Evolutionary conservation across 2,888 invertebrate species (phyloP).

Genomic region (Tinea pellionella): DNA sequence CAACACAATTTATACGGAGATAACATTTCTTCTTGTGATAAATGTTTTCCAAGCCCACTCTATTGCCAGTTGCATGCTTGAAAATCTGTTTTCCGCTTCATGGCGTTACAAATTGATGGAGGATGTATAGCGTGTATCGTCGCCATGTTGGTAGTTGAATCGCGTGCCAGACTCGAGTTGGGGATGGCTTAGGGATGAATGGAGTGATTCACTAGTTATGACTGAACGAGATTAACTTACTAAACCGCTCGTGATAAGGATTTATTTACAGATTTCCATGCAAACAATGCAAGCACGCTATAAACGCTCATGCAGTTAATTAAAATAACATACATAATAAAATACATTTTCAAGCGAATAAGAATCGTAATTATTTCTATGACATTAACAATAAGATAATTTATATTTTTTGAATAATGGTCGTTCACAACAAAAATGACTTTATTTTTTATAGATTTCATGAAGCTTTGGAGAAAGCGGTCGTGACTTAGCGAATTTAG

Average conservation of each 20-base stretch:
- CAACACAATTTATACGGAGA: too few relatives aligned
- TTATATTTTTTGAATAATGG: too few relatives aligned
- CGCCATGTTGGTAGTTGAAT: not conserved
- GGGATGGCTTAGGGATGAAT: not conserved
- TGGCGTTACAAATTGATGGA: slow-evolving; percentile 7
- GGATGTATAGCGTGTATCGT: not conserved
- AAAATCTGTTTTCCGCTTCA: slow-evolving; percentile 7
- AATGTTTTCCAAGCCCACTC: not conserved
- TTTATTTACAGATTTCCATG: not conserved
- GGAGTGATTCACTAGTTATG: slow-evolving; percentile 1
- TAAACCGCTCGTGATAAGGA: not conserved
- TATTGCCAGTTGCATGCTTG: not conserved
- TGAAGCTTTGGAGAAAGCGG: too few relatives aligned
- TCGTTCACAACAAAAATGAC: too few relatives aligned
- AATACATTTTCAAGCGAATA: too few relatives aligned
- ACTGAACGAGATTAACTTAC: not conserved
- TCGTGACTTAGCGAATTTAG: too few relatives aligned
- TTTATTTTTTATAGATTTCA: too few relatives aligned
- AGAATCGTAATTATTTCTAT: too few relatives aligned
- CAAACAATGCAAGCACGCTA: too few relatives aligned
- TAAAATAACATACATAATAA: too few relatives aligned
- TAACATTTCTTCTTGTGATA: not conserved
- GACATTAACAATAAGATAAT: too few relatives aligned
- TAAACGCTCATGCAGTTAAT: too few relatives aligned
- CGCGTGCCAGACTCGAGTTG: not conserved